A percentile compares a stretch with the other conserved stretches of the same genome.
phyloP scores from a whole-genome alignment of 2,113 vertebrate genomes.

The Heptranchias perlo region DNA sequence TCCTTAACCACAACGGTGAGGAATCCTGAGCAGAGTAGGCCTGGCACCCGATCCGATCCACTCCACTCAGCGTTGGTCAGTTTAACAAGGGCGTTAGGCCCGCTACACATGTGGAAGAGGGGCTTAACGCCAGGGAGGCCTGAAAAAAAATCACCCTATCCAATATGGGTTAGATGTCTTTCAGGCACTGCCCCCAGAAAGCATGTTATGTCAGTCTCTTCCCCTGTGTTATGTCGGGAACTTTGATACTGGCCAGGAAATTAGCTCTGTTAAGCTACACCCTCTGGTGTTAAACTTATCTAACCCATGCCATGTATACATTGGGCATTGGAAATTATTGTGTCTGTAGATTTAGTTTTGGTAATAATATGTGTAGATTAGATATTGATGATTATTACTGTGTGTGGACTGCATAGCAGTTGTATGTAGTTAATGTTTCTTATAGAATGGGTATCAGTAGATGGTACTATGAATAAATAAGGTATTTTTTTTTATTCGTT shows the following conservation, averaged over 20 bases:
- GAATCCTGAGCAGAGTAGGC: background rate
- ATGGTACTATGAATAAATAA: no score
- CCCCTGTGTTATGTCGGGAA: background rate
- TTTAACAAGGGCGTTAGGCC: background rate
- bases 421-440: no score
- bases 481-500: no score
- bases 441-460: no score
- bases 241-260: background rate
- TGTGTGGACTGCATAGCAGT: background rate
- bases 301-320: background rate
- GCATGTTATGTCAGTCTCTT: background rate
- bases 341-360: background rate
- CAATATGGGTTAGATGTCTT: background rate
- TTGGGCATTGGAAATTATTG: background rate
- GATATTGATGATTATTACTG: background rate
- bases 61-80: background rate
- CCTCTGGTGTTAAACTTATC: background rate
- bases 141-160: background rate
- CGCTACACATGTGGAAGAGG: no score
- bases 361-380: background rate
- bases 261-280: background rate
- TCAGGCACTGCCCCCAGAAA: background rate
- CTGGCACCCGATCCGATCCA: background rate
- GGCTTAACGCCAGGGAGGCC: background rate
- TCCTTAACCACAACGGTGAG: background rate